Evolutionary conservation across 2,888 invertebrate genomes (phyloP).

Genomic region (Agrochola lychnidis): DNA sequence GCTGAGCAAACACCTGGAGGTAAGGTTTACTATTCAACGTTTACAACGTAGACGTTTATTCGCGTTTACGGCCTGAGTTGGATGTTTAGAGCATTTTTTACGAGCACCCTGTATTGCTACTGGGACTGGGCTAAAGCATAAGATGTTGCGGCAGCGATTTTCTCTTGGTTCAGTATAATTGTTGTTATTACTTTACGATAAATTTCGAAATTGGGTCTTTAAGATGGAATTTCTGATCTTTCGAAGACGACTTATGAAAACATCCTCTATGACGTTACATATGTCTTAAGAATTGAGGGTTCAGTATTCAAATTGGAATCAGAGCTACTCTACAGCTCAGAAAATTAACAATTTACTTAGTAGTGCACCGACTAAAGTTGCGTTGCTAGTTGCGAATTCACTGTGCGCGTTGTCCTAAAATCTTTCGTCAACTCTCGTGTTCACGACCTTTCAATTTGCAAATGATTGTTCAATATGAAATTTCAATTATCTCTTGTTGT

Average conservation of each 20-base stretch:
- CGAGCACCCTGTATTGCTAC: slow-evolving; percentile 78
- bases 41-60: slow-evolving; percentile 82
- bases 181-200: too few relatives aligned
- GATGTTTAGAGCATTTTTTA: slow-evolving; percentile 86
- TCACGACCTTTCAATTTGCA: not conserved
- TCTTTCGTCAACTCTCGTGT: not conserved
- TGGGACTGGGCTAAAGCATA: slow-evolving; percentile 48
- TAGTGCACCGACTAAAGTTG: too few relatives aligned
- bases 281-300: too few relatives aligned
- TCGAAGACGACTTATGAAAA: too few relatives aligned
- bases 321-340: too few relatives aligned
- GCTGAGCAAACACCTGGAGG: slow-evolving; percentile 70
- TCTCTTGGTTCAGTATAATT: not conserved
- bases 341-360: too few relatives aligned
- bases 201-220: too few relatives aligned
- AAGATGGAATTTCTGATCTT: too few relatives aligned
- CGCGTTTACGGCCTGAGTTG: slow-evolving; percentile 82
- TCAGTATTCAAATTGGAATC: too few relatives aligned
- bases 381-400: too few relatives aligned
- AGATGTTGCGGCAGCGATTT: slow-evolving; percentile 35
- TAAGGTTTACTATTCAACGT: slow-evolving; percentile 69
- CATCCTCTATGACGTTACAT: too few relatives aligned
- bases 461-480: not conserved
- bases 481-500: not conserved
- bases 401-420: not conserved